A percentile compares a stretch with the other conserved stretches of the same genome.
Evolutionary conservation across 2,113 vertebrate genomes (phyloP).

Genomic region (Athene noctua): DNA sequence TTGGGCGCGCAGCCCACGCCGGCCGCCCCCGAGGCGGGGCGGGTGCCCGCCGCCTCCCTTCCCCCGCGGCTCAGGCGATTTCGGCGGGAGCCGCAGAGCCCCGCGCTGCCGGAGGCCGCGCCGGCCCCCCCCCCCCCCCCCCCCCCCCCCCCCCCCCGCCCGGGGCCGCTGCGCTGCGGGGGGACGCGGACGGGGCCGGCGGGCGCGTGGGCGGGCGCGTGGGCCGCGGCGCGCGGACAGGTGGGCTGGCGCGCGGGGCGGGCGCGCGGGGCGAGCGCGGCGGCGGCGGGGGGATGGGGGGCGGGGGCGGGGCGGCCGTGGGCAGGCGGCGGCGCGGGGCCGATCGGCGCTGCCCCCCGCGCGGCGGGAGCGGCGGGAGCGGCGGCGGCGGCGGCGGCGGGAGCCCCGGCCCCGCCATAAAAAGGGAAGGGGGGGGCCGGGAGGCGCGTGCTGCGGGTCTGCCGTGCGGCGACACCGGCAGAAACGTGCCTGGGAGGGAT

Average conservation of each 20-base stretch:
- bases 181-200: neutral
- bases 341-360: neutral
- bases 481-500: neutral
- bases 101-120: neutral
- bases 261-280: neutral
- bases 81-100: neutral
- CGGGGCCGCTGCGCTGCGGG: neutral
- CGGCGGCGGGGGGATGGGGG: no score
- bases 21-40: neutral
- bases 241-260: no score
- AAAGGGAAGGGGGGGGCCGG: neutral
- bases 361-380: neutral
- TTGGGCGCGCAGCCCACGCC: neutral
- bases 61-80: neutral
- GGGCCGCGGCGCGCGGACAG: neutral
- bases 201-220: neutral
- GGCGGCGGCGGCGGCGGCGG: no score
- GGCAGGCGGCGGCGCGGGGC: neutral
- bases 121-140: no score
- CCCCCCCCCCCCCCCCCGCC: neutral
- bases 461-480: neutral
- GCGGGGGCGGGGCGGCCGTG: neutral
- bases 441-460: neutral
- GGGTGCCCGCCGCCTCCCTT: neutral
- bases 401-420: constrained; percentile 2